Evolutionary conservation across 2,113 vertebrate species (phyloP), one percentile per base, ranked within the genome.

Genomic region (Cercocebus atys): DNA sequence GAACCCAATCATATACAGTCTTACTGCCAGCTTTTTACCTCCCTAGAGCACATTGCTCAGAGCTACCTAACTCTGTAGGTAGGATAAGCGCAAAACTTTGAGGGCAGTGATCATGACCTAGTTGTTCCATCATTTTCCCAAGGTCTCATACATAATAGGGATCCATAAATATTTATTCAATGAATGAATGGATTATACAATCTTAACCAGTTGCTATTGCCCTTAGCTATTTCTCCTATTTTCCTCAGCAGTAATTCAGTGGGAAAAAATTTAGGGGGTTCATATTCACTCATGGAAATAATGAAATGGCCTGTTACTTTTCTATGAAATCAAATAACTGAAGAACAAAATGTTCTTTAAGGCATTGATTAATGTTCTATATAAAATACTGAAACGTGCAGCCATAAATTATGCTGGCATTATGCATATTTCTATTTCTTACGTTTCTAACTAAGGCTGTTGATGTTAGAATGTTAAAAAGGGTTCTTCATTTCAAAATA

Each of bases 301-400:
- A 82, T n/a, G 22, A 38, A 78, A 38, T 1, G 45, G 25, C 1
- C 57, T n/a, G 2, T 90, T 81, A n/a, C 30, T 78, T 70, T 92
- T 64, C 79, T 79, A 0, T 72, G 50, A 87, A 79, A 43, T 55
- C 75, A 30, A 91, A 27, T 43, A 52, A 55, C 61, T 25, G 64
- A 78, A 88, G 84, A 70, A 40, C 9, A 78, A 14, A 45, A 61
- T 66, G 68, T 38, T 92, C 18, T 94, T 96, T 75, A 96, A 93
- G n/a, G 47, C 35, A 55, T 4, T 50, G 55, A 78, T 52, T 38
- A 81, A 88, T 72, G 23, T 32, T 87, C 16, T 38, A 27, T 8
- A 55, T 61, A 88, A 75, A 95, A 96, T 76, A 64, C 3, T 68
- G 18, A 94, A 45, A 93, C 18, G 16, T 2, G 12, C 8, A 80